Base-by-base conservation (phyloP, 2,888 invertebrate genomes). In the Athrips mouffetella region DNA sequence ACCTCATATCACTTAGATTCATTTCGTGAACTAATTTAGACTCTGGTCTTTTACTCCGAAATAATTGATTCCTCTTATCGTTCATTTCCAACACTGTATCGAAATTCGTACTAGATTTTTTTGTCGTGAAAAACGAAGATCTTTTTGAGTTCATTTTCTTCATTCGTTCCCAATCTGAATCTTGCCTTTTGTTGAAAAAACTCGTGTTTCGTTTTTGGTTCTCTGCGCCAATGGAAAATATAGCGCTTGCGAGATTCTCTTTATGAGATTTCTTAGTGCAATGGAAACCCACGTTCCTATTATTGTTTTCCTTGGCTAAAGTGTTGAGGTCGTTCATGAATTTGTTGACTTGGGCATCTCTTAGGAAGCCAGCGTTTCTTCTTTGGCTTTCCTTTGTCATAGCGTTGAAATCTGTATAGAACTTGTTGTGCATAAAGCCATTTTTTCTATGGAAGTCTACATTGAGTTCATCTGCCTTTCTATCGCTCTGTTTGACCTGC, bases 261-360 rank as follows among this genome's bases (percentile, higher is more conserved):
- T 16, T 20, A 20, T 37, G 16, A 4, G 18, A 16, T 3, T 20
- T 11, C 31, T 15, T 31, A 2, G 4, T 18, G 20, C 37, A n/a
- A n/a, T 37, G 18, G 18, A 37, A 37, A n/a, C 37, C 37, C 8
- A 11, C 20, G 37, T 37, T 37, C n/a, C 37, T 8, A n/a, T 37
- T 37, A 2, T 37, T n/a, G 37, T 37, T 37, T 37, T 37, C 37
- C 5, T 10, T 8, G 20, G 5, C 11, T 4, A 37, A n/a, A n/a
- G 37, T 37, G 2, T 20, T 6, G n/a, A 37, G n/a, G 20, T 37
- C 37, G 20, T 37, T 37, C 20, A 20, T 7, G 37, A 18, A 37
- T 20, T 37, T 37, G 3, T 37, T 16, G 2, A 18, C 7, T 3
- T 37, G 37, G 4, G 37, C 18, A 4, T 37, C 10, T 11, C 11